Evolutionary conservation across 2,797 vertebrate species (phyloP).

Genomic region (Anolis apletophallus): DNA sequence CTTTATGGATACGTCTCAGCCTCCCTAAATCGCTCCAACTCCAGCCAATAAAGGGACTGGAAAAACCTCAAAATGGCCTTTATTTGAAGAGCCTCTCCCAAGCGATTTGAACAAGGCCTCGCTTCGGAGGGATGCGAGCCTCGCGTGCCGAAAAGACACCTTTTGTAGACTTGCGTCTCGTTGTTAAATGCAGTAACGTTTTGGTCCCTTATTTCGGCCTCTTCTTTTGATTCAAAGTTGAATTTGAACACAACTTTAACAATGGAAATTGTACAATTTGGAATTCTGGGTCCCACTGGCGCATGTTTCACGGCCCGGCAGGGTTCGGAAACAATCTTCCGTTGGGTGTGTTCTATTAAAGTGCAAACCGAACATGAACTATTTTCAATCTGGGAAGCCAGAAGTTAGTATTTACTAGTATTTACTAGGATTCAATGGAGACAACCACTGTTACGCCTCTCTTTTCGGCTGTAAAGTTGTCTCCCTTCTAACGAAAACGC

Average conservation of each 20-base stretch:
- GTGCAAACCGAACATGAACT: slow-evolving; percentile 72
- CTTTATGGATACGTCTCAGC: not conserved
- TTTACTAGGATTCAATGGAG: slow-evolving; percentile 67
- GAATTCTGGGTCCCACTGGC: slow-evolving; percentile 70
- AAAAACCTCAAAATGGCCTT: slow-evolving; percentile 12
- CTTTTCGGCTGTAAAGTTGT: slow-evolving; percentile 50
- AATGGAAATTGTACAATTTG: slow-evolving; percentile 59
- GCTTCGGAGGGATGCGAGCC: no score
- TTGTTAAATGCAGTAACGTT: slow-evolving; percentile 79
- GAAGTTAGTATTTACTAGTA: slow-evolving; percentile 48
- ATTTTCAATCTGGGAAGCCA: slow-evolving; percentile 50
- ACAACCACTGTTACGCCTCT: not conserved
- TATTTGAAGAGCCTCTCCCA: slow-evolving; percentile 79
- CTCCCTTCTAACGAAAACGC: slow-evolving; percentile 77
- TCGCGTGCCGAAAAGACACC: slow-evolving; percentile 62
- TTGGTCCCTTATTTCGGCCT: slow-evolving; percentile 79
- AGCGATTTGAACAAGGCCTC: slow-evolving; percentile 75
- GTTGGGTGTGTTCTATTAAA: slow-evolving; percentile 74
- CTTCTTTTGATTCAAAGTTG: slow-evolving; percentile 69
- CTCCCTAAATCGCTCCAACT: not conserved
- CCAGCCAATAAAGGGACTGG: not conserved
- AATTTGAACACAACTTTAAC: slow-evolving; percentile 48
- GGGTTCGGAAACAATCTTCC: slow-evolving; percentile 69
- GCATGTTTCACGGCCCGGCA: slow-evolving; percentile 63
- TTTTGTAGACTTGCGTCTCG: slow-evolving; percentile 76